Base-by-base conservation (phyloP, 2,113 vertebrate genomes). In the Malurus elegans region DNA sequence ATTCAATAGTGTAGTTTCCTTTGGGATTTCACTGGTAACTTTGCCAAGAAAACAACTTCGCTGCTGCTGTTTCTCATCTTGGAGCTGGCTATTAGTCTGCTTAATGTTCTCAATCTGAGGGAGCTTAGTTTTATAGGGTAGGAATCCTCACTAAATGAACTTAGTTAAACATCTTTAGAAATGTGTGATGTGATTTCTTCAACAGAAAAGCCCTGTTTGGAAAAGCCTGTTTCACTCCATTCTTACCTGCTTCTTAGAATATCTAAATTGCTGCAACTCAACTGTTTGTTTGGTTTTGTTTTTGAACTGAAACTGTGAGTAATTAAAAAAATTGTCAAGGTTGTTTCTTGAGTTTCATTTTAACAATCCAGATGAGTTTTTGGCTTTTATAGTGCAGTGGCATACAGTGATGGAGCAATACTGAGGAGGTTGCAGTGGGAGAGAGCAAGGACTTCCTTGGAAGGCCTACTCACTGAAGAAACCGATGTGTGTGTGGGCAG, bases 401-500 rank as follows among this genome's bases (percentile, higher is more conserved):
- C 50, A 38, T 7, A 4, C 8, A 18, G 15, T 45, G 36, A 29
- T 26, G 36, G 28, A 76, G 28, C 36, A n/a, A 1, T 73, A 10
- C 26, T n/a, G 44, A 64, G 42, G 61, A 88, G 31, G 18, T 48
- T 69, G 42, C 8, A 25, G 18, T 57, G 44, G n/a, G 34, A 38
- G 44, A 29, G 66, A 48, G 14, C 34, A 31, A 32, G 71, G 19
- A 40, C n/a, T 2, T 88, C 20, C 21, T 51, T 34, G 34, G 26
- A 86, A 56, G 31, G 40, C 28, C 66, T 53, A 25, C 10, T 80
- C 64, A 16, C 48, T 67, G 61, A 61, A 60, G 21, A 79, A 79
- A 28, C 29, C 1, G 5, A 2, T 2, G 7, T 56, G 57, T 1
- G 2, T 62, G 18, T 61, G 57, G 0, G 2, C 73, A 78, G 47